Base-by-base conservation (phyloP, 2,113 vertebrate genomes). In the Xyliphius kryptos region DNA sequence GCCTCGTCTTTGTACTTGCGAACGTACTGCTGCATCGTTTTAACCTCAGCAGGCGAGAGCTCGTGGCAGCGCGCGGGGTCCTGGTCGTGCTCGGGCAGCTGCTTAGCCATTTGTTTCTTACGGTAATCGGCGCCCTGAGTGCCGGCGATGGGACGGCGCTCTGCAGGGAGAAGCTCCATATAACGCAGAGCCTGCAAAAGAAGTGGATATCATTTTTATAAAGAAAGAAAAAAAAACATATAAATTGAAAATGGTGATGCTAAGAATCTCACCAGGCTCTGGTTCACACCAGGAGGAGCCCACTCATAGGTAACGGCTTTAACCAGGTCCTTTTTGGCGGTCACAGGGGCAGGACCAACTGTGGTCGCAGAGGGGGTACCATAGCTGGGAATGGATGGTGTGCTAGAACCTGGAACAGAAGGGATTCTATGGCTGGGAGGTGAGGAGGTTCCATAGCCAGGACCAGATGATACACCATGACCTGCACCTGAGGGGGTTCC, bases 71-170 rank as follows among this genome's bases (percentile, higher is more conserved):
- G 92, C 13, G 89, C 83, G 10, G 95, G 96, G 81, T 99, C 95
- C 81, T 99, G 95, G 81, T 99, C 96, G 0, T 99, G 96, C 49
- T 93, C 95, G 0, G 96, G 96, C 58, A 99, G 90, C 87, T 99
- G 96, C 63, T 89, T 89, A 6, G 91, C 96, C 91, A 99, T 89
- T 85, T 99, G 95, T 73, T 94, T 93, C 79, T 97, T 92, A 32
- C 95, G 91, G 85, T 99, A 99, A n/a, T 88, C 90, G 0, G 96
- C 96, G 4, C 95, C 96, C 72, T 92, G 88, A 0, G 94, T 88
- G 26, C 94, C 95, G 14, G 88, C 82, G 61, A 97, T 88, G 0
- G 96, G 96, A 67, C 95, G 93, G 55, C 90, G 95, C 76, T 97
- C 94, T 58, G 88, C 89, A 0, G 96, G 96, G 17, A 99, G 86